Percentiles rank a stretch among this genome's conserved stretches.
Conservation (phyloP, 2,797 vertebrate genomes). For the Philypnodon macrostomus region DNA sequence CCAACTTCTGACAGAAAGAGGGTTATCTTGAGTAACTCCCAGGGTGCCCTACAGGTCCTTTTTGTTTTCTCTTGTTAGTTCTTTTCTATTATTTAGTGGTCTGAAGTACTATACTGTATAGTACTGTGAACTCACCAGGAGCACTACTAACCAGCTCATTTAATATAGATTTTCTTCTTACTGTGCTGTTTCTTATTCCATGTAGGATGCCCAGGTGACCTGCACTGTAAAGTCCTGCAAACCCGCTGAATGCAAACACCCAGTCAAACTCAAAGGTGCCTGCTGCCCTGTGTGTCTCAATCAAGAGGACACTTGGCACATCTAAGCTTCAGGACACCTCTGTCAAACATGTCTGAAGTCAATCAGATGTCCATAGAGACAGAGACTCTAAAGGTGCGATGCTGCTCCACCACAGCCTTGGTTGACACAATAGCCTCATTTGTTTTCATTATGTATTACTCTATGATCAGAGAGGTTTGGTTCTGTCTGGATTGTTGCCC, state of each 20-base stretch:
- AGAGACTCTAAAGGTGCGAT: slow-evolving; percentile 56
- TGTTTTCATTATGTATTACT: slow-evolving; percentile 41
- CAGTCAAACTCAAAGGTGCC: slow-evolving; percentile 80
- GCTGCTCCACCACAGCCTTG: slow-evolving; percentile 48
- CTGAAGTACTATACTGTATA: no score
- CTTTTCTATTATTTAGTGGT: no score
- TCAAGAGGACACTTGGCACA: slow-evolving; percentile 37
- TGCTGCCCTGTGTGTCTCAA: slow-evolving; percentile 87
- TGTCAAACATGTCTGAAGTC: slow-evolving; percentile 40
- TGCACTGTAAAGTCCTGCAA: slow-evolving; percentile 91
- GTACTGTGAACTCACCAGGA: no score
- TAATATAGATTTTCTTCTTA: not conserved
- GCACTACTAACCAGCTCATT: no score
- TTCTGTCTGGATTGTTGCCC: slow-evolving; percentile 45
- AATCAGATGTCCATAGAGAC: slow-evolving; percentile 46
- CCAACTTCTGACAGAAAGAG: no score
- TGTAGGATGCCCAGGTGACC: slow-evolving; percentile 88
- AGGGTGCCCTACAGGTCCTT: no score
- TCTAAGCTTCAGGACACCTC: slow-evolving; percentile 68
- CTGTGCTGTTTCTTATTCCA: not conserved
- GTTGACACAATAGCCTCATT: slow-evolving; percentile 60
- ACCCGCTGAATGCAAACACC: slow-evolving; percentile 69
- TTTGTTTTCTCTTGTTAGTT: no score
- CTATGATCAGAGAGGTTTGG: slow-evolving; percentile 30
- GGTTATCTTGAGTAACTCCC: no score